Evolutionary conservation across 1,140 invertebrate genomes (phyloP).

Genomic region (Lordiphosa collinella): DNA sequence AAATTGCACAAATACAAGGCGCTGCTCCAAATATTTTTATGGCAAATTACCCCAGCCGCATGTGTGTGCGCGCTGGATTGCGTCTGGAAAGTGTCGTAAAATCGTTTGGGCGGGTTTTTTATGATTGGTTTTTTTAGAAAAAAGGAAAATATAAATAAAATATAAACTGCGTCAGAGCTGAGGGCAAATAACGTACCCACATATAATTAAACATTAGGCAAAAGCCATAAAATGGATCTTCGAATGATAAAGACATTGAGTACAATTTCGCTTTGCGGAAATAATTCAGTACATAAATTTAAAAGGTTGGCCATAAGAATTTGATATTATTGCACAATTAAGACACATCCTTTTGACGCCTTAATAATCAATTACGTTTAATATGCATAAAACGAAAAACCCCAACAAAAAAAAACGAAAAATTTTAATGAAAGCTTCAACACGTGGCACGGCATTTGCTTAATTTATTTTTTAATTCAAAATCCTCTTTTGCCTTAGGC

Average conservation of each 20-base stretch:
- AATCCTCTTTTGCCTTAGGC: not conserved
- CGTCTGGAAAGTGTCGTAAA: constrained; percentile 56
- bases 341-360: no score
- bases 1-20: constrained; percentile 75
- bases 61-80: constrained; percentile 27
- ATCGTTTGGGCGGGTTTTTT: constrained; percentile 62
- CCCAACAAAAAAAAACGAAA: not conserved
- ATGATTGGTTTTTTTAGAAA: constrained; percentile 59
- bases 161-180: constrained; percentile 67
- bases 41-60: constrained; percentile 70
- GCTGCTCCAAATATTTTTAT: constrained; percentile 62
- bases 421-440: constrained; percentile 7
- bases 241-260: no score
- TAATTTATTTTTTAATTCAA: constrained; percentile 9
- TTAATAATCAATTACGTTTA: not conserved
- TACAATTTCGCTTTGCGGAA: no score
- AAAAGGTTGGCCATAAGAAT: no score
- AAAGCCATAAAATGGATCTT: constrained; percentile 50
- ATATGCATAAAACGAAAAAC: not conserved
- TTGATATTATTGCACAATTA: no score
- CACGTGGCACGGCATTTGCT: constrained; percentile 11
- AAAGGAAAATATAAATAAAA: constrained; percentile 67
- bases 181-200: constrained; percentile 38
- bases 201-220: constrained; percentile 71
- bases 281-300: no score